Conservation (phyloP, 2,888 invertebrate species). For the Acrobasis repandana region DNA sequence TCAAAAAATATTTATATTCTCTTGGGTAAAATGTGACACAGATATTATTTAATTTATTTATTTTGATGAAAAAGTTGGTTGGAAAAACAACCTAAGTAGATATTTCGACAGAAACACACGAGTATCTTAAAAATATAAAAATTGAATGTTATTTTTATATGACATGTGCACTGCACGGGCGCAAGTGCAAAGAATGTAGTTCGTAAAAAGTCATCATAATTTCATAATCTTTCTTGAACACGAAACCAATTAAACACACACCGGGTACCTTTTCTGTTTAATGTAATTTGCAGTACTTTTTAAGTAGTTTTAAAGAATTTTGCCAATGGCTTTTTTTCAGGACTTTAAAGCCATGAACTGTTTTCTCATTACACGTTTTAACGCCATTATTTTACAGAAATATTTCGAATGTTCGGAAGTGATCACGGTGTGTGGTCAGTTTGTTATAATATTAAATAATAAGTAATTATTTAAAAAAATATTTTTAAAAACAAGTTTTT, state of each 20-base stretch:
- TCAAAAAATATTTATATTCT: no score
- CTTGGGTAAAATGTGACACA: no score
- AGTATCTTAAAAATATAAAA: no score
- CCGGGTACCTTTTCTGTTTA: not conserved
- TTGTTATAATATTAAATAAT: not conserved
- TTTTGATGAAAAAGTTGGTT: no score
- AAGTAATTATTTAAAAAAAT: no score
- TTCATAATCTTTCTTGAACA: slow-evolving; percentile 14
- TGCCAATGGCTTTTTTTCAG: slow-evolving; percentile 1
- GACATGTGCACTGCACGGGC: not conserved
- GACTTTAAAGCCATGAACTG: not conserved
- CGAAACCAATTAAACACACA: slow-evolving; percentile 12
- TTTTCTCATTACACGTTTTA: not conserved
- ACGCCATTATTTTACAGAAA: not conserved
- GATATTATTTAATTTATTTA: no score
- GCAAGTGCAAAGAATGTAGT: slow-evolving; percentile 9
- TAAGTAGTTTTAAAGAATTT: no score
- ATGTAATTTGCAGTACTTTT: no score
- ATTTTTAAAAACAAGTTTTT: no score
- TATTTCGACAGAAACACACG: no score
- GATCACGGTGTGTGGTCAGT: not conserved
- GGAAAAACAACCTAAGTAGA: no score
- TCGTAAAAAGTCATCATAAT: slow-evolving; percentile 11
- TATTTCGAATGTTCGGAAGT: not conserved
- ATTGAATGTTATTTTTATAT: not conserved